phyloP scores from a whole-genome alignment of 2,888 invertebrate species.

The Gastrophysa polygoni region DNA sequence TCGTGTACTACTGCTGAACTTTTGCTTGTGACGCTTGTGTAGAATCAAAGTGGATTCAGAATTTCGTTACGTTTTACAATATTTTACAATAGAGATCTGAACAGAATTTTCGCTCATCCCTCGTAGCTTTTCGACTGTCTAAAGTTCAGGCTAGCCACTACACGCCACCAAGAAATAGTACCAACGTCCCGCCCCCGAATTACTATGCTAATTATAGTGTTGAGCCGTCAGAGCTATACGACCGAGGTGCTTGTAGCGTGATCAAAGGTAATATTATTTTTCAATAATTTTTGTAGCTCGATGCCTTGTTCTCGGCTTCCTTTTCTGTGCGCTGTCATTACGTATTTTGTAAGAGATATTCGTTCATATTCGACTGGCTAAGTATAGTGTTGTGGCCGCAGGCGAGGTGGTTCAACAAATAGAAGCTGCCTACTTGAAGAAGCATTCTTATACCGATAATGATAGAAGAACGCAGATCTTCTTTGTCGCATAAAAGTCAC shows the following conservation, averaged over 20 bases:
- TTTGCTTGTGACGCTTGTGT: too few relatives aligned
- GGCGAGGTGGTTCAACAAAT: too few relatives aligned
- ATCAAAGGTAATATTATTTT: slow-evolving; percentile 53
- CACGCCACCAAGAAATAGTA: slow-evolving; percentile 58
- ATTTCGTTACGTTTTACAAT: too few relatives aligned
- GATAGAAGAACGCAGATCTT: too few relatives aligned
- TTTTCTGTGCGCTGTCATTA: slow-evolving; percentile 8
- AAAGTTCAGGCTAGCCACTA: slow-evolving; percentile 54
- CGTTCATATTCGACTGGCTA: background rate
- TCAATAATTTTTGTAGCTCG: slow-evolving; percentile 49
- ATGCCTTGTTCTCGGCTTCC: slow-evolving; percentile 22
- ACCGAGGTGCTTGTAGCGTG: slow-evolving; percentile 47
- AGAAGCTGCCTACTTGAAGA: too few relatives aligned
- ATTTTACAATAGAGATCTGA: too few relatives aligned
- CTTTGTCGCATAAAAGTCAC: too few relatives aligned
- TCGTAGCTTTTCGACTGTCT: background rate
- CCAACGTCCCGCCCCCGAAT: slow-evolving; percentile 59
- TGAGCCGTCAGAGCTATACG: slow-evolving; percentile 50
- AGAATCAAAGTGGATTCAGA: too few relatives aligned
- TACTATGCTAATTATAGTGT: slow-evolving; percentile 60
- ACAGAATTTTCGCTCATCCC: background rate
- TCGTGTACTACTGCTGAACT: too few relatives aligned
- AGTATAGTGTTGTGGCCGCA: background rate
- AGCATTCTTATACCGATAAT: too few relatives aligned
- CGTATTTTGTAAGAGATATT: background rate